Percentiles rank a stretch among this genome's conserved stretches.
Conservation (phyloP, 2,113 vertebrate species). For the Limanda limanda region DNA sequence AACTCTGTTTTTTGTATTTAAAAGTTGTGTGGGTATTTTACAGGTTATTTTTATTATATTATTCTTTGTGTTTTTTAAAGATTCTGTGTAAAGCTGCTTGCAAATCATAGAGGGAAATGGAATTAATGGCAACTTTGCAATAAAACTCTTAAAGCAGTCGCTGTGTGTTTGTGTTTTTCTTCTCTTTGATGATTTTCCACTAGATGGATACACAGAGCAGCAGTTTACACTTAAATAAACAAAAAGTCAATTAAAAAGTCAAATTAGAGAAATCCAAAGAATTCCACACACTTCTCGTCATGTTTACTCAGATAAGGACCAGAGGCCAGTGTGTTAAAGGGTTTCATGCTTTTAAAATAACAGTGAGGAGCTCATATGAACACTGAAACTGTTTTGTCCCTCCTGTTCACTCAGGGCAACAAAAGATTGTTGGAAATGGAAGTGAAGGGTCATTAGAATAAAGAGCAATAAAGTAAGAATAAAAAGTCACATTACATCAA, state of each 20-base stretch:
- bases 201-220: neutral
- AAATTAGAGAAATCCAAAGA: too few relatives aligned
- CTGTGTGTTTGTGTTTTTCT: neutral
- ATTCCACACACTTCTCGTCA: too few relatives aligned
- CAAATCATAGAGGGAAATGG: constrained; percentile 22
- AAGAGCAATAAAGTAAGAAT: neutral
- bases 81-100: constrained; percentile 28
- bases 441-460: too few relatives aligned
- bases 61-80: neutral
- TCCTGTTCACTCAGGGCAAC: too few relatives aligned
- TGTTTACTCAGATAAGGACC: too few relatives aligned
- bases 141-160: constrained; percentile 36
- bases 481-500: neutral
- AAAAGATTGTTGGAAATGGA: neutral
- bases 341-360: too few relatives aligned
- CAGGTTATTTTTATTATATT: neutral
- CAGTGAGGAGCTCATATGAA: too few relatives aligned
- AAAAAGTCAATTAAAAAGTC: too few relatives aligned
- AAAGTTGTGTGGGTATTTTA: neutral
- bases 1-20: neutral
- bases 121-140: constrained; percentile 20
- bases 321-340: too few relatives aligned
- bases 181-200: neutral
- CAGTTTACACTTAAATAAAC: too few relatives aligned
- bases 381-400: too few relatives aligned